phyloP scores from a whole-genome alignment of 2,797 vertebrate species.

The Hozukius guyotensis region DNA sequence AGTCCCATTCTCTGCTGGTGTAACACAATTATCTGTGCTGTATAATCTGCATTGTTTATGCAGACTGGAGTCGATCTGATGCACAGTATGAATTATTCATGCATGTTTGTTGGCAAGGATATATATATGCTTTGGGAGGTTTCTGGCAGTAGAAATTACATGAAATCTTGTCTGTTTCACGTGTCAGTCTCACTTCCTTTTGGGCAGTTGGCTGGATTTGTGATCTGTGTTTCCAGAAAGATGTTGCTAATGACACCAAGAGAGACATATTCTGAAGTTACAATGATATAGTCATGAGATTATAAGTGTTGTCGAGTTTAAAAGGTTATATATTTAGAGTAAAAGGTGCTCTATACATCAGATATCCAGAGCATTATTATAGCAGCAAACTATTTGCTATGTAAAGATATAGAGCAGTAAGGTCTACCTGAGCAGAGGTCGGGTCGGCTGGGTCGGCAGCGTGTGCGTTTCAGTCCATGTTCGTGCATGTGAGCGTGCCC shows the following conservation, averaged over 20 bases:
- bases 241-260: constrained; percentile 12
- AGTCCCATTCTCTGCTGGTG: background rate
- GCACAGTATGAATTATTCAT: constrained; percentile 61
- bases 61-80: constrained; percentile 24
- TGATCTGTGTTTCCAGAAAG: constrained; percentile 1
- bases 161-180: constrained; percentile 29
- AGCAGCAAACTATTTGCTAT: too few relatives aligned
- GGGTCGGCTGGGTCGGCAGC: too few relatives aligned
- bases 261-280: background rate
- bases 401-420: too few relatives aligned
- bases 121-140: constrained; percentile 21
- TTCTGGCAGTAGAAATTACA: constrained; percentile 35
- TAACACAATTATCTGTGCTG: constrained; percentile 30
- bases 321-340: background rate
- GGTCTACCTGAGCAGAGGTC: too few relatives aligned
- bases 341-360: too few relatives aligned
- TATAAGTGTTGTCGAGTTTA: background rate
- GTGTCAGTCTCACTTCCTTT: constrained; percentile 7
- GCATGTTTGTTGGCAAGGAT: constrained; percentile 44
- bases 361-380: too few relatives aligned
- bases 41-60: constrained; percentile 29
- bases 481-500: too few relatives aligned
- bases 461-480: too few relatives aligned
- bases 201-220: background rate
- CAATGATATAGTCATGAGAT: background rate